Evolutionary conservation across 2,113 vertebrate genomes (phyloP).

Genomic region (Ciconia maguari): DNA sequence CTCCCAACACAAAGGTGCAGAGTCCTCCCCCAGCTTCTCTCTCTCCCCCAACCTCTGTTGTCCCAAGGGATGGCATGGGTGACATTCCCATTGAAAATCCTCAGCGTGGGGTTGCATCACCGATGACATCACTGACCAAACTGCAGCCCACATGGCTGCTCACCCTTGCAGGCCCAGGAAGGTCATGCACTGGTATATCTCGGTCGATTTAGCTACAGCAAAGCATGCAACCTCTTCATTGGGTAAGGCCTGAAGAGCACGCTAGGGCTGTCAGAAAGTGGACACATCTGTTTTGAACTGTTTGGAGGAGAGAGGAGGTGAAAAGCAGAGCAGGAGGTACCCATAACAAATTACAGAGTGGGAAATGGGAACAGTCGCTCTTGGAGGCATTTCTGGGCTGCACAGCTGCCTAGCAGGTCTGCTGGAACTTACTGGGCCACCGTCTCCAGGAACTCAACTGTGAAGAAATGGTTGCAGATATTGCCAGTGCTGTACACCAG

Average conservation of each 20-base stretch:
- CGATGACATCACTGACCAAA: background rate
- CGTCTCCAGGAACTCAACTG: slow-evolving; percentile 80
- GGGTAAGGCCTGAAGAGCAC: background rate
- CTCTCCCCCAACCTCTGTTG: background rate
- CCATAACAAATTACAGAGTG: background rate
- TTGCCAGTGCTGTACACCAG: slow-evolving; percentile 85
- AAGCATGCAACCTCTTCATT: background rate
- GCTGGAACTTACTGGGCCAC: slow-evolving; percentile 79
- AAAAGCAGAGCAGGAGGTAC: background rate
- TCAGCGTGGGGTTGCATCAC: background rate
- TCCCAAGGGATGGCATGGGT: background rate
- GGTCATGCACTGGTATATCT: background rate
- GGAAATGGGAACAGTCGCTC: background rate
- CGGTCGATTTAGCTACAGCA: background rate
- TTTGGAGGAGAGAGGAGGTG: background rate
- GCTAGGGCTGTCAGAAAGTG: background rate
- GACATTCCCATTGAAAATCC: background rate
- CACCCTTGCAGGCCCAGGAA: background rate
- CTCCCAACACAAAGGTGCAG: background rate
- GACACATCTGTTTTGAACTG: background rate
- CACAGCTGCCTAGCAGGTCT: background rate
- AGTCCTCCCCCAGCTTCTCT: background rate
- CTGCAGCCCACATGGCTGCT: background rate
- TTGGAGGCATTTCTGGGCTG: background rate
- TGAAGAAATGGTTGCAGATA: slow-evolving; percentile 97